Conservation (phyloP, 2,113 vertebrate genomes). For the Microcebus jonahi region DNA sequence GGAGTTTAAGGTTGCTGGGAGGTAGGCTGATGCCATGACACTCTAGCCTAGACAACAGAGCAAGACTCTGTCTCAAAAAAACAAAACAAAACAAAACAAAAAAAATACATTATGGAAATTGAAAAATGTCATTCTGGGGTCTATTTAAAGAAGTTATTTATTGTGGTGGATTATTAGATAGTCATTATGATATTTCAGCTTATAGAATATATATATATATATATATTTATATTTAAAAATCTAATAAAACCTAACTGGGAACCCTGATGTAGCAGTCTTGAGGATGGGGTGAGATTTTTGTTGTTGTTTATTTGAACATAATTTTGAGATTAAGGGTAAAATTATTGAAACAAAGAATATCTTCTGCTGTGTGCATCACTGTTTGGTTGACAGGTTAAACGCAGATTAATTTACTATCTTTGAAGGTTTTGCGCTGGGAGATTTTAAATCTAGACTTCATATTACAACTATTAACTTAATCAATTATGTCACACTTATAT, state of each 20-base stretch:
- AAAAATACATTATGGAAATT: background rate
- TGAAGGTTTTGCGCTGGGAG: slow-evolving; percentile 5
- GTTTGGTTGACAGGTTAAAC: background rate
- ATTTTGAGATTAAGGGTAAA: background rate
- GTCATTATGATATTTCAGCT: background rate
- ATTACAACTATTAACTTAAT: slow-evolving; percentile 28
- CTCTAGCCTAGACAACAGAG: too few species aligned
- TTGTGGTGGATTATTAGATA: background rate
- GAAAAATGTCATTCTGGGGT: background rate
- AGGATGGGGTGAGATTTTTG: background rate
- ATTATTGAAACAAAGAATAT: background rate
- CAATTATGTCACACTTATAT: background rate
- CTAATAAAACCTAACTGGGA: background rate
- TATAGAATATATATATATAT: background rate
- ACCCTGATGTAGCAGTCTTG: background rate
- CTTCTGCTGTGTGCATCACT: background rate
- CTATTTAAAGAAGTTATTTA: background rate
- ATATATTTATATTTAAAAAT: background rate
- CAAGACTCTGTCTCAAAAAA: too few species aligned
- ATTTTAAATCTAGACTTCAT: slow-evolving; percentile 14
- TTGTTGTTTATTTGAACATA: background rate
- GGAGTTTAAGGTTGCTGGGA: too few species aligned
- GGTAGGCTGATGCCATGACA: too few species aligned
- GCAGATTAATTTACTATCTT: background rate
- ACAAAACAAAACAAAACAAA: too few species aligned